Conservation (phyloP, 1,140 invertebrate genomes). For the Metopolophium dirhodum region DNA sequence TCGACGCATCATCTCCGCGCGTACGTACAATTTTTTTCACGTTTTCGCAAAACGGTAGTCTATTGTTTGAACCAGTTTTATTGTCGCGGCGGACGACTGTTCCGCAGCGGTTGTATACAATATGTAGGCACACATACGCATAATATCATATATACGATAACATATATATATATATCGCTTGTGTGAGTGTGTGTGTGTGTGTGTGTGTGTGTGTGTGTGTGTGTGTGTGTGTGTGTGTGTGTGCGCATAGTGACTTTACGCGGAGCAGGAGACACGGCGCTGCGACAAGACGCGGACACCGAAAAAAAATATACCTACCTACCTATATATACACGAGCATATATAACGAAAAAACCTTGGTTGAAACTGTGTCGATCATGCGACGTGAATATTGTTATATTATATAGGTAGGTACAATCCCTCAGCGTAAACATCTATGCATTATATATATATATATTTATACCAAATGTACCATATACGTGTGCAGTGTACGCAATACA, state of each 20-base stretch:
- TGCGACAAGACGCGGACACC: neutral
- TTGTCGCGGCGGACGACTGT: neutral
- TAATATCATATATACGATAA: neutral
- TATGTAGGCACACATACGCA: neutral
- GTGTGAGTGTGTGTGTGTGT: no score
- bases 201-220: neutral
- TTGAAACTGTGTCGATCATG: conserved; percentile 45
- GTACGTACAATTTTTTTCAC: neutral
- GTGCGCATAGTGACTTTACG: neutral
- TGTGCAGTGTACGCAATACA: neutral
- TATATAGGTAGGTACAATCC: neutral
- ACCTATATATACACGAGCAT: neutral
- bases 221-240: neutral
- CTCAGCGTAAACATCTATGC: neutral
- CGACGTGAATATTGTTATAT: neutral
- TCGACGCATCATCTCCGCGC: neutral
- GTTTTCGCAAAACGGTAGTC: conserved; percentile 49
- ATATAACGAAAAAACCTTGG: neutral
- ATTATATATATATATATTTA: neutral
- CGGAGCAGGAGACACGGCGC: neutral
- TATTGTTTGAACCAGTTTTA: conserved; percentile 51
- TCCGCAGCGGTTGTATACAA: neutral
- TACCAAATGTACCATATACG: neutral
- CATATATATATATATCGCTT: neutral
- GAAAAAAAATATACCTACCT: neutral